phyloP scores from a whole-genome alignment of 1,140 invertebrate genomes.

The Uloborus diversus region DNA sequence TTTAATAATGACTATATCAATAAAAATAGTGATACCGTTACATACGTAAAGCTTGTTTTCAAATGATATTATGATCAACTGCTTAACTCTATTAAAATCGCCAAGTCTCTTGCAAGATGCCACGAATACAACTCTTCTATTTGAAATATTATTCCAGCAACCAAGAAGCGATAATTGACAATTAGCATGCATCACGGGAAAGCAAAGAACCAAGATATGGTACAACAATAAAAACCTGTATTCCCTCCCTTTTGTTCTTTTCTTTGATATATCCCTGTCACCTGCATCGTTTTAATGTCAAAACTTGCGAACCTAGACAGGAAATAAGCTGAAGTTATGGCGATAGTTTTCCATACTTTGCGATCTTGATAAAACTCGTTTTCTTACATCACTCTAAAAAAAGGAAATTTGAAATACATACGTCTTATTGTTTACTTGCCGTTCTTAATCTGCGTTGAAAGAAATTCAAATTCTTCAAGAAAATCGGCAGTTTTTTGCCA shows the following conservation, averaged over 20 bases:
- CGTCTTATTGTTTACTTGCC: conserved; percentile 3
- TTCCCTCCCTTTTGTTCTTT: conserved; percentile 5
- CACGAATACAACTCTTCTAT: too few relatives aligned
- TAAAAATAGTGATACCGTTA: too few relatives aligned
- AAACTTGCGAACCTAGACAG: conserved; percentile 35
- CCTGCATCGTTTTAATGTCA: conserved; percentile 44
- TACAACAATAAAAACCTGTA: conserved; percentile 28
- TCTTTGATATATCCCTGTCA: conserved; percentile 35
- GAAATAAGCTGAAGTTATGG: conserved; percentile 28
- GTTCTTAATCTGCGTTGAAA: too few relatives aligned
- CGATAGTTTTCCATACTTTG: conserved; percentile 39
- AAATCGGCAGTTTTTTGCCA: too few relatives aligned
- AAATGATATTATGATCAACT: too few relatives aligned
- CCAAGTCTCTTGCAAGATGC: too few relatives aligned
- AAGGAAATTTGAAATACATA: not conserved
- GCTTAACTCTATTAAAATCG: too few relatives aligned
- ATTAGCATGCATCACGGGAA: conserved; percentile 29
- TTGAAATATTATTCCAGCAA: not conserved
- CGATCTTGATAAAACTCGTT: conserved; percentile 28
- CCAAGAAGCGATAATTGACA: conserved; percentile 31
- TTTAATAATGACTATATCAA: too few relatives aligned
- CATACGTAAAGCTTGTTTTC: too few relatives aligned
- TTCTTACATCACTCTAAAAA: conserved; percentile 24
- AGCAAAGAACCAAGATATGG: not conserved
- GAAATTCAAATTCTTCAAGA: too few relatives aligned